phyloP scores from a whole-genome alignment of 2,113 vertebrate species.

The Hylia prasina region DNA sequence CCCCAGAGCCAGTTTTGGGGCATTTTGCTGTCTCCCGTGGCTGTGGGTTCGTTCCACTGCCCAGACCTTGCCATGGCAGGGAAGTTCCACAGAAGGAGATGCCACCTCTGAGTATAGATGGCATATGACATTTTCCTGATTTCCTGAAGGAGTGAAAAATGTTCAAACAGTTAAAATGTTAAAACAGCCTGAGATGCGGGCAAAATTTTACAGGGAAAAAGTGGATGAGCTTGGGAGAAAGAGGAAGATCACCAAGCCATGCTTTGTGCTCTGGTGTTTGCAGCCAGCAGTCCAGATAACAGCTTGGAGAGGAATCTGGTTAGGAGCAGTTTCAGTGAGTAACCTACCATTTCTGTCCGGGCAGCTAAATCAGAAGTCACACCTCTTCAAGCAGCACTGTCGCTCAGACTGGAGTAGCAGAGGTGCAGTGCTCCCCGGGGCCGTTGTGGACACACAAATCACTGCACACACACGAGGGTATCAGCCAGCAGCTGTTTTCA shows the following conservation, averaged over 20 bases:
- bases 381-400: not conserved
- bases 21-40: fast-evolving
- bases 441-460: fast-evolving
- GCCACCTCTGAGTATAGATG: not conserved
- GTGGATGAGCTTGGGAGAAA: not conserved
- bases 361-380: not conserved
- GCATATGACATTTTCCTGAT: not conserved
- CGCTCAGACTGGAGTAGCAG: not conserved
- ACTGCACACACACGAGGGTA: fast-evolving
- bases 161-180: not conserved
- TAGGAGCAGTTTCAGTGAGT: not conserved
- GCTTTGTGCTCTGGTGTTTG: fast-evolving
- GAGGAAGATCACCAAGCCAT: not conserved
- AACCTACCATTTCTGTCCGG: not conserved
- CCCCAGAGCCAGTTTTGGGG: not conserved
- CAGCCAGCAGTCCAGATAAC: not conserved
- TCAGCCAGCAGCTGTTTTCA: not conserved
- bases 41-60: not conserved
- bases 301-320: not conserved
- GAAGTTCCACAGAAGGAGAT: not conserved
- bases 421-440: fast-evolving
- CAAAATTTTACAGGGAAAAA: not conserved
- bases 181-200: not conserved
- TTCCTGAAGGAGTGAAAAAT: not conserved
- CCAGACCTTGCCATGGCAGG: not conserved